Conservation (phyloP, 2,113 vertebrate species). For the Orthonyx spaldingii region DNA sequence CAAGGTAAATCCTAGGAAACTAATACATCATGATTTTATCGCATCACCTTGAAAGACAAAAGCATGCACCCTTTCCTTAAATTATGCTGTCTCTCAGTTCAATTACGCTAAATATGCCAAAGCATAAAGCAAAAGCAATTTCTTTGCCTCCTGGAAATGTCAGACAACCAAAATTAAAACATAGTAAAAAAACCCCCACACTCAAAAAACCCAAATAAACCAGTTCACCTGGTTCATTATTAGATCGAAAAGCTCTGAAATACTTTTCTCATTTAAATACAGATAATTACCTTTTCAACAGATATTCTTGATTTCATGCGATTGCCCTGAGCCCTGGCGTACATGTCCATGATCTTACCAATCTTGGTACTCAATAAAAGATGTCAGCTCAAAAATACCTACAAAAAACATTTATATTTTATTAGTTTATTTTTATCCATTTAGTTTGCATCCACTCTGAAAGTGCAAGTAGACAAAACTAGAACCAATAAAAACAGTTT, state of each 20-base stretch:
- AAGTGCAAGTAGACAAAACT: neutral
- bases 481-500: neutral
- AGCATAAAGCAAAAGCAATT: neutral
- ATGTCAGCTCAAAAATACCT: constrained; percentile 47
- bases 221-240: neutral
- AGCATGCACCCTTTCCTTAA: neutral
- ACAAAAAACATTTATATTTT: neutral
- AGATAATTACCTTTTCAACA: constrained; percentile 78
- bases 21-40: neutral
- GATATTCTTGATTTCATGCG: constrained; percentile 76
- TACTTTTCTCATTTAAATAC: neutral
- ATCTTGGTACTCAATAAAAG: neutral
- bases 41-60: neutral
- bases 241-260: neutral
- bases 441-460: neutral
- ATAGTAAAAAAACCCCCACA: fast-evolving
- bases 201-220: neutral
- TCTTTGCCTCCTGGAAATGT: neutral
- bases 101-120: neutral
- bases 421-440: neutral
- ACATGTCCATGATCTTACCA: constrained; percentile 78
- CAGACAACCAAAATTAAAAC: neutral
- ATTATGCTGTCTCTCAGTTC: neutral
- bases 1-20: neutral
- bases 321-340: constrained; percentile 73